Evolutionary conservation across 2,888 invertebrate genomes (phyloP), one percentile per base, ranked within the genome.

Genomic region (Lacanobia wlatinum): DNA sequence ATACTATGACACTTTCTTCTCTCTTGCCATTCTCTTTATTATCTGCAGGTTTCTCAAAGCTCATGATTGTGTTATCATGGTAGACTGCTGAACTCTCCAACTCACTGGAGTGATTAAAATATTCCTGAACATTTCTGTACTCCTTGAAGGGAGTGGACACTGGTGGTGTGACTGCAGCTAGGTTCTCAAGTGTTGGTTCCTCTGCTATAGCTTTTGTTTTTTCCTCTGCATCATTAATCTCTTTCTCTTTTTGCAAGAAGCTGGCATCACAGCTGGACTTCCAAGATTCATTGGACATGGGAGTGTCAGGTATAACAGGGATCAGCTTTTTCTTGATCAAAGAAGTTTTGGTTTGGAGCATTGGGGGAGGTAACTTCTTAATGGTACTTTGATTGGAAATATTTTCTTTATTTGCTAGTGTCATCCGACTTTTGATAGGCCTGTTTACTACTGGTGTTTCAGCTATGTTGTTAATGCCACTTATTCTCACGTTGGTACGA

Each of bases 61-160:
- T 89, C 92, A 93, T 94, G 34, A 95, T 93, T 21, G 95, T 94
- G 78, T 94, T 90, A 63, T 94, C 92, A 74, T 92, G 86, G 61
- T 85, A 88, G 0, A 85, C 56, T 0, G 80, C 84, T 48, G 92
- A 92, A 69, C 78, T 92, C 10, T 94, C 93, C 21, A 88, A 61
- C 64, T 89, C 87, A 85, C 88, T 90, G 0, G 94, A 93, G 65
- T 93, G 89, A 64, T 92, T 92, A 40, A 94, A 94, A 70, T 86
- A 93, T 18, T 95, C 93, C 52, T 91, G 84, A 7, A 94, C 89
- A 87, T 89, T 93, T 82, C 94, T 90, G 78, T 94, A 94, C 53
- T 94, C 91, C 84, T 90, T 92, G 78, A 95, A 95, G 16, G 95
- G 95, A 55, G 95, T 95, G 0, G 95, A 95, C 9, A 89, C 89